These are phyloP conservation scores for Garra rufa DNA, from an alignment of 2,113 vertebrate species.

Conservation along the genomic window DNA sequence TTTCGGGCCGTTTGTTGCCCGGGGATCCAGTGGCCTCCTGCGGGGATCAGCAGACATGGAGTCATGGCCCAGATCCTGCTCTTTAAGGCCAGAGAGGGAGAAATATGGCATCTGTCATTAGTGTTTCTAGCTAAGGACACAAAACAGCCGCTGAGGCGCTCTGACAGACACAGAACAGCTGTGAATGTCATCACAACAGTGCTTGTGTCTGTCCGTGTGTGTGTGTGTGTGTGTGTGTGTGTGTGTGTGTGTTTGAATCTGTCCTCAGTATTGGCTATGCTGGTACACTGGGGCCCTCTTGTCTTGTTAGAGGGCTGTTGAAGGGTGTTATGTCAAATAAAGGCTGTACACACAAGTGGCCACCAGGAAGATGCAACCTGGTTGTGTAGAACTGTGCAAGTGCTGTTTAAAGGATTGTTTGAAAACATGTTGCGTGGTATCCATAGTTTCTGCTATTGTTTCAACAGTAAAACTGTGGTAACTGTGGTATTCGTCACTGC, in stretches of 20 bases:
- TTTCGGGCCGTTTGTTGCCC: conserved; percentile 20
- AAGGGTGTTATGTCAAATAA: conserved; percentile 62
- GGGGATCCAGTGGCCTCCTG: conserved; percentile 58
- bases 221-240: conserved; percentile 41
- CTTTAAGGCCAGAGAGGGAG: conserved; percentile 56
- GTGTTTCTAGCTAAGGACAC: conserved; percentile 64
- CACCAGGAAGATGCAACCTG: conserved; percentile 1
- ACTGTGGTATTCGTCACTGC: background rate
- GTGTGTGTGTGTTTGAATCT: conserved; percentile 45
- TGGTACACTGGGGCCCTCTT: conserved; percentile 56
- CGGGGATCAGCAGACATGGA: conserved; percentile 66
- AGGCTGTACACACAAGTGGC: conserved; percentile 39
- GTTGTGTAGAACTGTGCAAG: background rate
- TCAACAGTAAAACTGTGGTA: background rate
- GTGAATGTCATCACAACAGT: conserved; percentile 70
- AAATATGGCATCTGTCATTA: conserved; percentile 58
- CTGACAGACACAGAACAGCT: conserved; percentile 75
- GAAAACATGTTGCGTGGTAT: background rate
- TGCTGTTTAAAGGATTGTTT: background rate
- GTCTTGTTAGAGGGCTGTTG: conserved; percentile 68
- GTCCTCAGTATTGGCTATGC: conserved; percentile 54
- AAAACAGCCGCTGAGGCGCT: conserved; percentile 45
- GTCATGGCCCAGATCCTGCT: conserved; percentile 54
- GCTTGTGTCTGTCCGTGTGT: conserved; percentile 44
- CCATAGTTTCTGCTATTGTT: background rate